phyloP scores from a whole-genome alignment of 2,113 vertebrate species.

The Heterochromis multidens region DNA sequence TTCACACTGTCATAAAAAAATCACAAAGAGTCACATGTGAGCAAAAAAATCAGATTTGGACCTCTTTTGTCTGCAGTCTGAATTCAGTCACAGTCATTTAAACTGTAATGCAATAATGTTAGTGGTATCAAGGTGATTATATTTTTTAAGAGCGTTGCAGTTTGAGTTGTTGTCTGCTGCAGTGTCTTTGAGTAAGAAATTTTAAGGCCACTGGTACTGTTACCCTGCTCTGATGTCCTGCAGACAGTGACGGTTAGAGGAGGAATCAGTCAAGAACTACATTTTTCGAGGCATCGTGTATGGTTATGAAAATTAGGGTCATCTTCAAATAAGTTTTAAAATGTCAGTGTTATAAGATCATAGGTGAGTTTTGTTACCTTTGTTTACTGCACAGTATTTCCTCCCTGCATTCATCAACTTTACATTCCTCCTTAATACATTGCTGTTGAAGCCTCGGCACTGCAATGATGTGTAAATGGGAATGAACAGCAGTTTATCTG shows the following conservation, averaged over 20 bases:
- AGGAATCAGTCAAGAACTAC: neutral
- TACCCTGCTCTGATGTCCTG: neutral
- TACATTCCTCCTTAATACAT: neutral
- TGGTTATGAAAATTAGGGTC: neutral
- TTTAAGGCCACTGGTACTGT: neutral
- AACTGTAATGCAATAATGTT: neutral
- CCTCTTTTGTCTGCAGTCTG: neutral
- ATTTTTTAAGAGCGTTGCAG: neutral
- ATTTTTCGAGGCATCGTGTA: neutral
- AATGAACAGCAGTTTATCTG: neutral
- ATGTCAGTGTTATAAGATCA: neutral
- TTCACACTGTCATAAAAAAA: neutral
- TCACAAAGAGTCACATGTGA: rapidly evolving
- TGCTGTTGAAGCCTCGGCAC: neutral
- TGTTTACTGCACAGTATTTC: neutral
- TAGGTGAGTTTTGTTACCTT: neutral
- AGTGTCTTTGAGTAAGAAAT: neutral
- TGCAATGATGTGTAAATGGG: neutral
- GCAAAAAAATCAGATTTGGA: neutral
- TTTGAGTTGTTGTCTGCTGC: neutral
- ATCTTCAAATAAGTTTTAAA: neutral
- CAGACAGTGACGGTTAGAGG: neutral
- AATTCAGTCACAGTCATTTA: neutral
- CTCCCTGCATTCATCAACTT: neutral
- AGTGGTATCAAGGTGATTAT: neutral